Base-by-base conservation (phyloP, 2,113 vertebrate genomes). In the Platichthys flesus region DNA sequence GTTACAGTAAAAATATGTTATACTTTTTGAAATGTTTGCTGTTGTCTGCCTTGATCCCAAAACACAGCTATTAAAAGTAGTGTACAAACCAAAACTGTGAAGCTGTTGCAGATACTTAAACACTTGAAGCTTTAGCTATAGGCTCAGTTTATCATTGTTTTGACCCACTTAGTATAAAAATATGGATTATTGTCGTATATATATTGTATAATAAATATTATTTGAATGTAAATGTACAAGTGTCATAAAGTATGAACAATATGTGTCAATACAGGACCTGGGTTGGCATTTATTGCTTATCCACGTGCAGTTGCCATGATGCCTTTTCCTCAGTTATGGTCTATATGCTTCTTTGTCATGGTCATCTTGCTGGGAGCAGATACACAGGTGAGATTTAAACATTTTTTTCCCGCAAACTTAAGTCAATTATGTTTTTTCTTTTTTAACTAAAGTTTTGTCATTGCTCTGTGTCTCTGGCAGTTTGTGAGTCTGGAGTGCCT, bases 401-500 rank as follows among this genome's bases (percentile, higher is more conserved):
- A 23, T 23, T 23, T 23, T 23, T 23, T 23, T 23, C 1, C 1
- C 1, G 1, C 23, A 23, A 23, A 24, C 20, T 54, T n/a, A 9
- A n/a, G 12, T 24, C 24, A 26, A 57, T 5, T 20, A 3, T 26
- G 24, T 24, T 57, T 47, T 67, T 37, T 4, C 6, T 35, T 52
- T 52, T 5, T 26, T 7, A 49, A 42, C 12, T 28, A 26, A 28
- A 9, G 26, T 71, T 68, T 16, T 56, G 9, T 56, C 18, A 3
- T 31, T 6, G 18, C 2, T 71, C 16, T 74, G 16, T 76, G 59
- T 74, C 62, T 67, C 18, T 54, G 45, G 37, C 85, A 98, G 97
- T 98, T 98, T 5, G 96, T 98, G 80, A 96, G 96, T 67, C 88
- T 98, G 79, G 96, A 98, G 90, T 96, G 96, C 85, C 87, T 97